Base-by-base conservation (phyloP, 2,797 vertebrate genomes). In the Macropus fuliginosus region DNA sequence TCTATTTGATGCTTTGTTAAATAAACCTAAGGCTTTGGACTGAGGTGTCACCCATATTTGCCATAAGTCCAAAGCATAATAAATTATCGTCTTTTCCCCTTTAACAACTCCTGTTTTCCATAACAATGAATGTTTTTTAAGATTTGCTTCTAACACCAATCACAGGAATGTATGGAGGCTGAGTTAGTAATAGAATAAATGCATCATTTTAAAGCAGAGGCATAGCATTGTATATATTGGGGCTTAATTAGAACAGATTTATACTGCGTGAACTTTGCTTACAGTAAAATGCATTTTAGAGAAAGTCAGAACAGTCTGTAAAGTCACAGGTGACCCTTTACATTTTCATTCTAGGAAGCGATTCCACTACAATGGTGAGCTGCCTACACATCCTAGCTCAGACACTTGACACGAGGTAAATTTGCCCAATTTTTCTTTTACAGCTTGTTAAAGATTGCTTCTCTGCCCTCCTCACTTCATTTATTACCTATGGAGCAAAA, bases 311-410 rank as follows among this genome's bases (percentile, higher is more conserved):
- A 89, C 91, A 91, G 21, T 91, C 34, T 52, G 24, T 50, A 46
- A 40, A 95, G 54, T 97, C 96, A 97, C 29, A 4, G 50, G 54
- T 50, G 56, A n/a, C 96, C 56, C 92, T 97, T 96, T 96, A 93
- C 4, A 91, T 96, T 97, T 96, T 94, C 6, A 91, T 96, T 97
- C 93, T 95, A 99, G 99, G 99, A 93, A 99, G 99, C 54, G 99
- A 99, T 98, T 99, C 99, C 94, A 98, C 99, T 90, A 99, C 99
- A 91, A 99, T 99, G 99, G 99, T 99, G 98, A 99, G 99, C 99
- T 99, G 99, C 98, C 99, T 99, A 96, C 99, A 99, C 95, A 99
- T 99, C 97, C 98, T 99, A 98, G 99, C 99, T 93, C 99, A 99
- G 97, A 99, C 99, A 3, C 99, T 99, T 96, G 99, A 99, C 98